Evolutionary conservation across 2,113 vertebrate species (phyloP), one percentile per base, ranked within the genome.

Genomic region (Dendrocopos noguchii): DNA sequence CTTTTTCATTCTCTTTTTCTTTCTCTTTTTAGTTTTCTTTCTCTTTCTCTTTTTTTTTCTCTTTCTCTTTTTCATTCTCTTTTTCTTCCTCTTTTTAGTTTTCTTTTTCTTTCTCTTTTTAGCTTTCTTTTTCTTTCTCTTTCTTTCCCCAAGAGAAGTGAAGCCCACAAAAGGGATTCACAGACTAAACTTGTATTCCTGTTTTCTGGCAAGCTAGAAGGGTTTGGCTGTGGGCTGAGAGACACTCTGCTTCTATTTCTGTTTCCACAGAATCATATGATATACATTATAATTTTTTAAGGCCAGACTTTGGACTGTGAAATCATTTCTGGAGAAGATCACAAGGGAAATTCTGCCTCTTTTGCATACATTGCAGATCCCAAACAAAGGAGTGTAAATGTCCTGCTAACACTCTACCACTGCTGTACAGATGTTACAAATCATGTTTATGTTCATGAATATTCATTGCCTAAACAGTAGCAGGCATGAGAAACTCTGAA

Each of bases 401-500:
- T 90, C 80, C 90, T 94, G 71, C 67, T 96, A 92, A 70, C 55
- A 76, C 67, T 92, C 63, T 82, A 70, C 44, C 31, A 56, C 46
- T 87, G 56, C 60, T 59, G 56, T 47, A 87, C 92, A 96, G 88
- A 95, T 95, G 91, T 95, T 95, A 74, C 31, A 73, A 87, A 89
- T 93, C 63, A 87, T 82, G 36, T 87, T 93, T 94, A 89, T 70
- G 34, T 91, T 96, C 60, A 96, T 96, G 88, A 95, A 94, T 94
- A 96, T 93, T 91, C 84, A 94, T 94, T 92, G 84, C 67, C 84
- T 88, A 82, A 92, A 95, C 94, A 92, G 94, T 96, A 96, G 96
- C 88, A 92, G 42, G n/a, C 78, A 50, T 39, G 52, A 86, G 21
- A 72, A 87, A 39, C 8, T 70, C 86, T 67, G 80, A 84, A 81